phyloP scores from a whole-genome alignment of 2,113 vertebrate genomes.

The Brevimyrus niger region DNA sequence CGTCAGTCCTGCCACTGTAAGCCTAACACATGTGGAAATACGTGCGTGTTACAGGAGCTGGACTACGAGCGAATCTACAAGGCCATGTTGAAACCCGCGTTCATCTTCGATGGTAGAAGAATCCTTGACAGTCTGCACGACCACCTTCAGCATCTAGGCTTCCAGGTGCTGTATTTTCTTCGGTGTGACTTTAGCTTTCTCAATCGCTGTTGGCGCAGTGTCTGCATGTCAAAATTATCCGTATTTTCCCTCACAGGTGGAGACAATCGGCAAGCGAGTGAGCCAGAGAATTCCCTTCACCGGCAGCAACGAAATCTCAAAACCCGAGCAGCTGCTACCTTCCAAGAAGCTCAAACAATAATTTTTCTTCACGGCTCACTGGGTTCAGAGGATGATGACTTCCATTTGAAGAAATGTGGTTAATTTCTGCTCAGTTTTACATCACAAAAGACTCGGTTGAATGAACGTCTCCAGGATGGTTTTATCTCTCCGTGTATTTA shows the following conservation, averaged over 20 bases:
- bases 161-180: constrained; percentile 66
- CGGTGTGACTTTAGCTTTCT: background rate
- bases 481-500: background rate
- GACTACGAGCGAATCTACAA: constrained; percentile 90
- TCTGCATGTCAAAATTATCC: background rate
- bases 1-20: background rate
- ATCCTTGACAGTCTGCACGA: constrained; percentile 87
- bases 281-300: constrained; percentile 24
- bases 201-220: background rate
- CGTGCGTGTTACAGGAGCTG: constrained; percentile 67
- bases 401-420: background rate
- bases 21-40: background rate
- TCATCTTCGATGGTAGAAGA: constrained; percentile 90
- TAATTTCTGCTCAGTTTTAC: background rate
- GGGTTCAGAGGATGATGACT: background rate
- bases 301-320: constrained; percentile 2
- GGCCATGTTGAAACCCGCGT: constrained; percentile 95
- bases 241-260: constrained; percentile 19
- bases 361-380: background rate
- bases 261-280: constrained; percentile 29
- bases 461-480: background rate
- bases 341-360: constrained; percentile 24
- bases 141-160: constrained; percentile 82
- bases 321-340: constrained; percentile 9
- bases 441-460: background rate